These are phyloP conservation scores for Carcina quercana DNA, from an alignment of 2,888 invertebrate species.

Conservation along the genomic window DNA sequence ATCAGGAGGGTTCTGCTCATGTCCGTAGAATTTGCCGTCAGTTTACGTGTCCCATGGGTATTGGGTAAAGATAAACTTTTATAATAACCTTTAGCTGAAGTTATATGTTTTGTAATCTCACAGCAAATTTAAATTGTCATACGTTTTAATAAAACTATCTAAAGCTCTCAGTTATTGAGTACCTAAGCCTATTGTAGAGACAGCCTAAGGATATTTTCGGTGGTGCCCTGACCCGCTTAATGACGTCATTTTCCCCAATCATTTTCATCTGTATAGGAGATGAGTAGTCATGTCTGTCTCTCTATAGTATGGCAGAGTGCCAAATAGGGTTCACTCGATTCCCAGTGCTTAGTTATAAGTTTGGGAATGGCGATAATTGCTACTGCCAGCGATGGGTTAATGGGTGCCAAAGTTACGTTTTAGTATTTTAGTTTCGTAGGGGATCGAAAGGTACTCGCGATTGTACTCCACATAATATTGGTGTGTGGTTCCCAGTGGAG, in stretches of 20 bases:
- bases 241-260: constrained; percentile 29
- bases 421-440: background rate
- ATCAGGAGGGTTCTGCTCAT: too few relatives aligned
- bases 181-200: too few relatives aligned
- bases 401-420: constrained; percentile 1
- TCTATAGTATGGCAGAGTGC: constrained; percentile 18
- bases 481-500: too few relatives aligned
- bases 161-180: too few relatives aligned
- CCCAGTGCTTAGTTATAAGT: constrained; percentile 13
- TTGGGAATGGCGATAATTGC: constrained; percentile 11
- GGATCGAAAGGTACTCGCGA: background rate
- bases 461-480: too few relatives aligned
- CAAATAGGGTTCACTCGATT: constrained; percentile 16
- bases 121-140: too few relatives aligned
- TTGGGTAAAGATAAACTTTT: too few relatives aligned
- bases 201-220: constrained; percentile 20
- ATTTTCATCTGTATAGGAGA: constrained; percentile 25
- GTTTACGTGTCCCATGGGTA: too few relatives aligned
- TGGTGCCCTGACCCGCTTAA: constrained; percentile 25
- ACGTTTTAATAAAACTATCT: too few relatives aligned
- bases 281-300: constrained; percentile 22
- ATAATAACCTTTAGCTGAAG: too few relatives aligned
- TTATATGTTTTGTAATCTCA: too few relatives aligned
- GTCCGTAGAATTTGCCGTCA: too few relatives aligned
- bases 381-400: constrained; percentile 2